Conservation (phyloP, 2,113 vertebrate species). For the Nothocercus nigrocapillus region DNA sequence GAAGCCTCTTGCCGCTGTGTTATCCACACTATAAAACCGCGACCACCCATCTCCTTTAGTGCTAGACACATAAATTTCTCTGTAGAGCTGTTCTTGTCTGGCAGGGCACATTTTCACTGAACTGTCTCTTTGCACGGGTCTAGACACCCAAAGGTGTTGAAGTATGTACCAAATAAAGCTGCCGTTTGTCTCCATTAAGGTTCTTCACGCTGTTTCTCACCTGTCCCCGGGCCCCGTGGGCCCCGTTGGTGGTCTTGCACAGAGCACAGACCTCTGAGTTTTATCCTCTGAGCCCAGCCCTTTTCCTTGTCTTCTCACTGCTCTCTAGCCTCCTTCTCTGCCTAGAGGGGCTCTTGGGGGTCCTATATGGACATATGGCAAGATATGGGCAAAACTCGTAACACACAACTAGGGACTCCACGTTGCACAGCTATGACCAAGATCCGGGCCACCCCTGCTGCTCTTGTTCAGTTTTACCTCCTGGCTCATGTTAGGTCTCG, state of each 20-base stretch:
- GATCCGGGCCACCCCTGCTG: neutral
- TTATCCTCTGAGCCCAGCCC: neutral
- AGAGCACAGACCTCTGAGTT: too few relatives aligned
- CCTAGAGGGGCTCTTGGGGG: neutral
- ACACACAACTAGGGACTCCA: neutral
- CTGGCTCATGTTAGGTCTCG: neutral
- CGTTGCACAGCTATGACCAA: neutral
- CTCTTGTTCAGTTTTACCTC: neutral
- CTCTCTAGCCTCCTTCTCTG: neutral
- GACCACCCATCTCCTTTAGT: neutral
- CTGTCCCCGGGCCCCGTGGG: too few relatives aligned
- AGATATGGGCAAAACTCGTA: neutral
- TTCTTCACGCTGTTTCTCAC: neutral
- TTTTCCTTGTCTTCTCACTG: neutral
- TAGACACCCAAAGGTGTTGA: neutral
- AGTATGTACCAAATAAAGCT: neutral
- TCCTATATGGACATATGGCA: rapidly evolving
- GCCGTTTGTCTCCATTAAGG: neutral
- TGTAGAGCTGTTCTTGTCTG: neutral
- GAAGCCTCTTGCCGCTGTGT: neutral
- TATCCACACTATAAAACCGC: neutral
- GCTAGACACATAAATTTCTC: too few relatives aligned
- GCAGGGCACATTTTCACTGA: neutral
- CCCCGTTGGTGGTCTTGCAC: neutral
- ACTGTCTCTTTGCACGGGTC: neutral